Percentiles rank a stretch among this genome's conserved stretches.
phyloP scores from a whole-genome alignment of 2,888 invertebrate species.

The Ashinkailepas kermadecensis region DNA sequence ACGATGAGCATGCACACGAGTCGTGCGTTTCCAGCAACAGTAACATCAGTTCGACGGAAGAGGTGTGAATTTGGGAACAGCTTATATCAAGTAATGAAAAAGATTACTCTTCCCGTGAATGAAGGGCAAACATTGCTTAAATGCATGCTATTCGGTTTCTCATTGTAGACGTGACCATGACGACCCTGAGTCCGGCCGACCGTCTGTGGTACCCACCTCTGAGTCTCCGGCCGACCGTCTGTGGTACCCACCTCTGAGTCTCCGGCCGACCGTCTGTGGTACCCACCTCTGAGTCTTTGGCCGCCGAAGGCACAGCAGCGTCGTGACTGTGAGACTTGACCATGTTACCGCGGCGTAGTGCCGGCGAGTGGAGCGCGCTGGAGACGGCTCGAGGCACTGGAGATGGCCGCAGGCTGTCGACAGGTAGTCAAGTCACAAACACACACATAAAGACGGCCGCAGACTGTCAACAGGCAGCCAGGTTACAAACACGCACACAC shows the following conservation, averaged over 20 bases:
- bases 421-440: neutral
- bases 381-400: neutral
- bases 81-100: too few relatives aligned
- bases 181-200: too few relatives aligned
- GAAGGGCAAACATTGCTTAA: too few relatives aligned
- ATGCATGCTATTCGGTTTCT: too few relatives aligned
- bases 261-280: too few relatives aligned
- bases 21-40: too few relatives aligned
- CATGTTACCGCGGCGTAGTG: constrained; percentile 23
- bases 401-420: neutral
- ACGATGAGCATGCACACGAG: too few relatives aligned
- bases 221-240: neutral
- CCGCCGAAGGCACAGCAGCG: neutral
- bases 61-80: too few relatives aligned
- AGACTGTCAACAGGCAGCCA: neutral
- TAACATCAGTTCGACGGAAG: too few relatives aligned
- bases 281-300: neutral
- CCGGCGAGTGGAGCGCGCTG: neutral
- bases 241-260: neutral
- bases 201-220: neutral
- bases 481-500: too few relatives aligned
- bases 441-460: neutral
- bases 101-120: too few relatives aligned
- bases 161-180: too few relatives aligned
- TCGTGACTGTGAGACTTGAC: constrained; percentile 28